Conservation (phyloP, 2,113 vertebrate species). For the Pavo muticus region DNA sequence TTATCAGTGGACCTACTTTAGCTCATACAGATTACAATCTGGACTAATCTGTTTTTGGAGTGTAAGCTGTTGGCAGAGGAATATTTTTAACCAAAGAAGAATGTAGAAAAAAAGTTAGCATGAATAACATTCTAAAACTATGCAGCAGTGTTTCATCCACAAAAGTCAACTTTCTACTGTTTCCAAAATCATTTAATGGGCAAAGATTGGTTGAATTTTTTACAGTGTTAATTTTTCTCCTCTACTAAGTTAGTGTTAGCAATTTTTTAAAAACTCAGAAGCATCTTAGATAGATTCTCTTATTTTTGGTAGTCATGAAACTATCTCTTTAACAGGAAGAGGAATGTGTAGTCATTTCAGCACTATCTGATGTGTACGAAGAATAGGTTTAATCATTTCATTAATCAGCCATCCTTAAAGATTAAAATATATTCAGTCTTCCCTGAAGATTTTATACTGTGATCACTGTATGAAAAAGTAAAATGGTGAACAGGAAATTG, state of each 20-base stretch:
- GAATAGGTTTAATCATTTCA: slow-evolving; percentile 69
- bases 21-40: not conserved
- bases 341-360: slow-evolving; percentile 42
- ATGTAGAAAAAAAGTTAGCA: not conserved
- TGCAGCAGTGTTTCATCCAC: not conserved
- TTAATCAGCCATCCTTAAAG: slow-evolving; percentile 74
- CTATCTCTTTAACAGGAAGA: slow-evolving; percentile 43
- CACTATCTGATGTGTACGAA: slow-evolving; percentile 31
- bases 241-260: not conserved
- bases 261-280: not conserved
- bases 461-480: slow-evolving; percentile 84
- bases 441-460: slow-evolving; percentile 84
- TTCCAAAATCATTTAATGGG: not conserved
- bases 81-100: not conserved
- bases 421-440: slow-evolving; percentile 68
- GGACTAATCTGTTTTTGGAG: not conserved
- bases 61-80: not conserved
- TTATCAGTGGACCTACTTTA: not conserved
- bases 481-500: slow-evolving; percentile 96
- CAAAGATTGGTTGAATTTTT: not conserved
- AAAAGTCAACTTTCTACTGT: not conserved
- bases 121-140: not conserved
- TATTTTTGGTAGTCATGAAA: slow-evolving; percentile 26
- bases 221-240: not conserved
- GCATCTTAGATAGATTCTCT: not conserved